Percentiles rank a stretch among this genome's conserved stretches.
These are phyloP conservation scores for Dicaeum eximium DNA, from an alignment of 2,113 vertebrate genomes.

Conservation along the genomic window DNA sequence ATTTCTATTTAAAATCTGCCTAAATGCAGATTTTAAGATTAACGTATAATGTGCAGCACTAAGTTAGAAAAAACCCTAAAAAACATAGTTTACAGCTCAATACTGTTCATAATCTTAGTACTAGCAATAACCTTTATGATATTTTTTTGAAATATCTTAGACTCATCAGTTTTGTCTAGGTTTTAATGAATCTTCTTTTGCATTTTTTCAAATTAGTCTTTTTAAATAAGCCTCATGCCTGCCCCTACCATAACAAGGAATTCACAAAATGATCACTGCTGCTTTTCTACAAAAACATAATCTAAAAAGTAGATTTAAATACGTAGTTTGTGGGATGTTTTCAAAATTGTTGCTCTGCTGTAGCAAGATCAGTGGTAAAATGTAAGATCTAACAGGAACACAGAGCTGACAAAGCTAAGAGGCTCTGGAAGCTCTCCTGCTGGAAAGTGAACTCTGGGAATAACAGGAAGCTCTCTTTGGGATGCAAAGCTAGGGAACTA, in stretches of 20 bases:
- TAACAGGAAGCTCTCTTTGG: neutral
- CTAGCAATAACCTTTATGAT: neutral
- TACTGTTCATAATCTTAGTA: neutral
- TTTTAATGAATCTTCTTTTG: neutral
- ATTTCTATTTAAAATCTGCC: neutral
- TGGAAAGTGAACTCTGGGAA: neutral
- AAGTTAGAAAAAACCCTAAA: neutral
- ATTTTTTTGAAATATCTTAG: neutral
- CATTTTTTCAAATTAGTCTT: neutral
- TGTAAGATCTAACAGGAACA: neutral
- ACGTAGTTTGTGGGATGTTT: neutral
- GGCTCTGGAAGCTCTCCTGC: neutral
- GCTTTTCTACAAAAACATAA: neutral
- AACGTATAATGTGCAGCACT: neutral
- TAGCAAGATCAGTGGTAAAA: neutral
- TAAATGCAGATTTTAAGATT: neutral
- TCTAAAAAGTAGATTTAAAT: neutral
- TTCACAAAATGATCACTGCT: neutral
- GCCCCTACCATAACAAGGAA: neutral
- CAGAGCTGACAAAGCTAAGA: neutral
- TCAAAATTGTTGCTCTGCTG: neutral
- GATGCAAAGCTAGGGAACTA: neutral
- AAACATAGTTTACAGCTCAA: neutral
- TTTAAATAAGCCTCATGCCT: neutral
- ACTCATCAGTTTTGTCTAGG: neutral